Conservation (phyloP, 2,797 vertebrate genomes). For the Dromococcyx pavoninus region DNA sequence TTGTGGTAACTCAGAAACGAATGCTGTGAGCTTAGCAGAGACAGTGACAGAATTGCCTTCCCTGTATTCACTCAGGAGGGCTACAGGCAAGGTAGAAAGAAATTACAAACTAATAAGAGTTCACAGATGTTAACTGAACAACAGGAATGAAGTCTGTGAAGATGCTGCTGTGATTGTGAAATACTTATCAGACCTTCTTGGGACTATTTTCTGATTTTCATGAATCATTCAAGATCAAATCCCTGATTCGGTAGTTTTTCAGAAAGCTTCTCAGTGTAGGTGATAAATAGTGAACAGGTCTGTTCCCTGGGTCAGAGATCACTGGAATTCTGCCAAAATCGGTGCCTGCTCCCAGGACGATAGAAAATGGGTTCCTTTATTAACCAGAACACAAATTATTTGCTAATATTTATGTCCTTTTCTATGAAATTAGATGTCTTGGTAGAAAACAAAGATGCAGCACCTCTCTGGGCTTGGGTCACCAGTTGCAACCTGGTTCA, state of each 20-base stretch:
- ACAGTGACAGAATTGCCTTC: constrained; percentile 27
- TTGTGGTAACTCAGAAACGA: constrained; percentile 24
- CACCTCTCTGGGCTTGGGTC: not conserved
- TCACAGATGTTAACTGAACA: not conserved
- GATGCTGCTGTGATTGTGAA: not conserved
- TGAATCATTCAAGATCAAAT: constrained; percentile 24
- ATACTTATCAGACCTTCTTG: not conserved
- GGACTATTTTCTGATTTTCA: constrained; percentile 5
- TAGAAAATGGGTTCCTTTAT: not conserved
- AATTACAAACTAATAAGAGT: not conserved
- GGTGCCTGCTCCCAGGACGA: not conserved
- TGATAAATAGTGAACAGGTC: not conserved
- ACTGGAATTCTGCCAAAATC: constrained; percentile 9
- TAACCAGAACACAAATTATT: constrained; percentile 1
- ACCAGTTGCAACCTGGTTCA: not conserved
- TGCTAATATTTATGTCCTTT: constrained; percentile 1
- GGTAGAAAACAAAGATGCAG: not conserved
- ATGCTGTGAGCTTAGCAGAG: constrained; percentile 4
- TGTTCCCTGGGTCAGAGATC: not conserved
- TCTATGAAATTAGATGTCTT: not conserved
- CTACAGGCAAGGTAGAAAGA: not conserved
- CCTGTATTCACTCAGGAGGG: not conserved
- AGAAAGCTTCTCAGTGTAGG: not conserved
- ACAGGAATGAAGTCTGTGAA: not conserved
- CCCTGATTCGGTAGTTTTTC: not conserved